Conservation (phyloP, 2,888 invertebrate genomes). For the Mechanitis messenoides region DNA sequence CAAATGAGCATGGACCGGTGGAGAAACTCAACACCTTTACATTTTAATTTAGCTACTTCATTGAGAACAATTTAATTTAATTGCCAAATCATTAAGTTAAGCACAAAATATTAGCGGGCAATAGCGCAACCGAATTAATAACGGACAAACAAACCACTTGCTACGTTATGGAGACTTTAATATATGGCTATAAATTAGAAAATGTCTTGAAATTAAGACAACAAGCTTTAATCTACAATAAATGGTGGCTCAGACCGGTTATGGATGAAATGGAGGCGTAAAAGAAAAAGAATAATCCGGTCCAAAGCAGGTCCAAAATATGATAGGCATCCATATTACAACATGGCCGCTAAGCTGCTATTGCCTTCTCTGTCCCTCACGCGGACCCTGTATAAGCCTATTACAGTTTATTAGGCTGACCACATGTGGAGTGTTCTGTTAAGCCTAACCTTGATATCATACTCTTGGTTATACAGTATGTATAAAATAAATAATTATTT, state of each 20-base stretch:
- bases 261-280: constrained; percentile 64
- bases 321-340: constrained; percentile 77
- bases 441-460: constrained; percentile 77
- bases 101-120: constrained; percentile 71
- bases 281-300: constrained; percentile 70
- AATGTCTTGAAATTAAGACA: constrained; percentile 77
- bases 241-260: constrained; percentile 74
- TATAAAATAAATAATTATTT: constrained; percentile 1
- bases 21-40: constrained; percentile 57
- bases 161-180: constrained; percentile 64
- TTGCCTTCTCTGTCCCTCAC: constrained; percentile 54
- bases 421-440: constrained; percentile 77
- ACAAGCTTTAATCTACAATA: constrained; percentile 78
- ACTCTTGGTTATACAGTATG: constrained; percentile 67
- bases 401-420: constrained; percentile 75
- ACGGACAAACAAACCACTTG: constrained; percentile 69
- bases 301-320: constrained; percentile 75
- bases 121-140: constrained; percentile 67
- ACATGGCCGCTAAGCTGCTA: constrained; percentile 75
- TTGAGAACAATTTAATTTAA: constrained; percentile 74
- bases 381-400: constrained; percentile 45
- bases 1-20: constrained; percentile 38
- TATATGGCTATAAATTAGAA: constrained; percentile 73
- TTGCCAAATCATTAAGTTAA: constrained; percentile 76
- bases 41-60: constrained; percentile 74